Base-by-base conservation (phyloP, 2,888 invertebrate species). In the Dryocosmus kuriphilus region DNA sequence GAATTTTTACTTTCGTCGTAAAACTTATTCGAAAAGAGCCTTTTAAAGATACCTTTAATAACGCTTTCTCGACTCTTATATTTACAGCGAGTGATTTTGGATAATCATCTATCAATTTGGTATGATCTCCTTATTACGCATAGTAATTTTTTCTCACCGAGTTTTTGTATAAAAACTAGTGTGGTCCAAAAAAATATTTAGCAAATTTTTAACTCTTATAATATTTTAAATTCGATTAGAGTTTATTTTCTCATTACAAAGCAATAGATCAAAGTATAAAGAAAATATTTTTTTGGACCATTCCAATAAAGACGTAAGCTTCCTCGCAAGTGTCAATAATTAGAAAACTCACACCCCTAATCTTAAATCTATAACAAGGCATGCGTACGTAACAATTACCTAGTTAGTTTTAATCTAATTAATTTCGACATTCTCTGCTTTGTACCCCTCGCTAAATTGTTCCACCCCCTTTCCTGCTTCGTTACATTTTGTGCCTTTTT, bases 401-500 rank as follows among this genome's bases (percentile, higher is more conserved):
- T 71, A 71, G 19, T 46, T 51, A 71, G 8, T 46, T 67, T 71
- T 51, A 51, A 46, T 46, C 41, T 61, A 61, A 61, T 65, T 41
- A 7, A 41, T 65, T 14, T 65, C n/a, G 22, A 65, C n/a, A 41
- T 65, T 65, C 22, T 65, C 65, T 0, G 24, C 38, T 41, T 41
- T 65, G 6, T 16, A 61, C 30, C 27, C 63, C 38, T 41, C 46
- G 30, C 9, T 30, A 27, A 51, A 41, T 5, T 71, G 27, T 51
- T 51, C 46, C 7, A 30, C 67, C 46, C 41, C 27, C 27, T 71
- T 71, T 7, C 51, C n/a, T n/a, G 27, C 30, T n/a, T 74, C 83
- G 51, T 81, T 80, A 67, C 82, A 81, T 67, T 83, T 82, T 22
- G 79, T 78, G 5, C 81, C 83, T 65, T 81, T 87, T 83, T 90